Percentiles rank a stretch among this genome's conserved stretches.
Conservation (phyloP, 1,140 invertebrate species). For the Dendrolimus kikuchii region DNA sequence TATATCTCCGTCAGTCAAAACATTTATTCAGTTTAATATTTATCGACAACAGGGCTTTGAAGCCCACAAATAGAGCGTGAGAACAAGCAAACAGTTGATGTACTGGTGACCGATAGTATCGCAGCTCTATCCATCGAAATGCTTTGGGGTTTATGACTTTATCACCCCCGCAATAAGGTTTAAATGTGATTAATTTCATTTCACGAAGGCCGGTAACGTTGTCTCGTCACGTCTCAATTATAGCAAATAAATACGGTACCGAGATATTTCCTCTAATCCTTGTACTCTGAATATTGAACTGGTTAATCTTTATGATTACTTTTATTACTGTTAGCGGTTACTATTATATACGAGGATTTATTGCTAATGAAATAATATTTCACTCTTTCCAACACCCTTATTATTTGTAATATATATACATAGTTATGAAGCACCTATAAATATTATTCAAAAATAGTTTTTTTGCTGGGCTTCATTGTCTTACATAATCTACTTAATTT, state of each 20-base stretch:
- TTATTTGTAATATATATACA: too few species aligned
- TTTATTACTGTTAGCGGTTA: too few species aligned
- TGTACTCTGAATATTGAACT: too few species aligned
- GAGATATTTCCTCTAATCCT: too few species aligned
- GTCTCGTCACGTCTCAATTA: constrained; percentile 43
- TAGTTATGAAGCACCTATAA: too few species aligned
- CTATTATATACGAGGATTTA: too few species aligned
- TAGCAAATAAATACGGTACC: constrained; percentile 26
- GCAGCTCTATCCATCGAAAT: constrained; percentile 10
- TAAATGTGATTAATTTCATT: constrained; percentile 4
- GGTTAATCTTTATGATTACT: too few species aligned
- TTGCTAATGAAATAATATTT: too few species aligned
- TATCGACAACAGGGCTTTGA: constrained; percentile 27
- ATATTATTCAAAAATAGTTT: too few species aligned
- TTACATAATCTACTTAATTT: too few species aligned
- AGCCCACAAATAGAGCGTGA: constrained; percentile 40
- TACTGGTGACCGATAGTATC: constrained; percentile 29
- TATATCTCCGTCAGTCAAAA: constrained; percentile 16
- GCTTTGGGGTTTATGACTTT: constrained; percentile 20
- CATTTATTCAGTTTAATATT: constrained; percentile 23
- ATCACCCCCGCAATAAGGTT: constrained; percentile 17
- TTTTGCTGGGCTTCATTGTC: too few species aligned
- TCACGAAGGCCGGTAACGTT: constrained; percentile 6
- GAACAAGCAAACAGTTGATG: constrained; percentile 40
- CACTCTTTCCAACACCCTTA: too few species aligned